phyloP scores from a whole-genome alignment of 2,888 invertebrate genomes.

The Escarpia spicata region DNA sequence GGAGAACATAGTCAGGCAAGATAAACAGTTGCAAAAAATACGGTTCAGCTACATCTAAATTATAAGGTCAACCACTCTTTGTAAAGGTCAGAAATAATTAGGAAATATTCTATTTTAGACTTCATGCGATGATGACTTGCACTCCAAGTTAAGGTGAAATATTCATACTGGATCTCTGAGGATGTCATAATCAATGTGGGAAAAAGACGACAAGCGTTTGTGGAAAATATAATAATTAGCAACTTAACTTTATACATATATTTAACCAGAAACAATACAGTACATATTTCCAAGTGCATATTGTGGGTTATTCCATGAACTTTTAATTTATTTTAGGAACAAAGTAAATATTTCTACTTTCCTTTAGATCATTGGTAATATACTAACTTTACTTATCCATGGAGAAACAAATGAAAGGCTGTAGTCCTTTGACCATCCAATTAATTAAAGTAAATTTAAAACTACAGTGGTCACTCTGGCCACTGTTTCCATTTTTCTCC shows the following conservation, averaged over 20 bases:
- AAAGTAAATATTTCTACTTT: background rate
- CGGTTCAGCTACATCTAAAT: background rate
- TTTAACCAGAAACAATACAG: too few species aligned
- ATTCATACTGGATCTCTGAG: background rate
- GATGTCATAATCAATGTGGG: background rate
- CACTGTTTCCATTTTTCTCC: too few species aligned
- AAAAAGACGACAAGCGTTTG: background rate
- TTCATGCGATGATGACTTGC: background rate
- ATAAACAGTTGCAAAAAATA: background rate
- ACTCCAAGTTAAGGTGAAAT: background rate
- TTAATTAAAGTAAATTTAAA: too few species aligned
- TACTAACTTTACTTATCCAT: too few species aligned
- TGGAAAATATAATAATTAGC: too few species aligned
- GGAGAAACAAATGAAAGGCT: too few species aligned
- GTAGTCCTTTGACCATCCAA: too few species aligned
- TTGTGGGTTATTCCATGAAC: background rate
- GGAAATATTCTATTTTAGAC: background rate
- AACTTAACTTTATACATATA: too few species aligned
- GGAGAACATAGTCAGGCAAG: background rate
- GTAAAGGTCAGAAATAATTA: constrained; percentile 4
- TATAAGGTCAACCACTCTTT: background rate
- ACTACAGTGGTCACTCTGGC: too few species aligned
- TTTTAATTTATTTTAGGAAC: background rate
- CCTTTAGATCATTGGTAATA: background rate
- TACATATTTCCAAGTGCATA: background rate